These are phyloP conservation scores for Euspilapteryx auroguttella DNA, from an alignment of 2,888 invertebrate genomes.

Conservation along the genomic window DNA sequence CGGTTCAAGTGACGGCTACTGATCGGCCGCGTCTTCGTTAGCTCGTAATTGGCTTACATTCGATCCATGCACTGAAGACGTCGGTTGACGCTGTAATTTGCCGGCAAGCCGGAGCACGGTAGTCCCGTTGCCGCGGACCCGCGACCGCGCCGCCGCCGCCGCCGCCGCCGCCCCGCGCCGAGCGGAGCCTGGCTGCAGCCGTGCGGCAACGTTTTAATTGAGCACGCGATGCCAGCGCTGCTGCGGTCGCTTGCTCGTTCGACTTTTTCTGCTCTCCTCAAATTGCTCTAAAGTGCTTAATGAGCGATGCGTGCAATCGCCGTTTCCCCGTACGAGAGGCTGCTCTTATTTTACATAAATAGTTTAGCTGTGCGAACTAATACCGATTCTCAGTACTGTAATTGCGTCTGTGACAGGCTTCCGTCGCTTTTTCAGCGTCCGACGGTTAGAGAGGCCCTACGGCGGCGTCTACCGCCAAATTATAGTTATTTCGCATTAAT, in stretches of 20 bases:
- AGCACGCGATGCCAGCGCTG: conserved; percentile 47
- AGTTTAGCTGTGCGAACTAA: conserved; percentile 53
- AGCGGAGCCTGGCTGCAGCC: conserved; percentile 25
- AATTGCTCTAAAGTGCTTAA: conserved; percentile 62
- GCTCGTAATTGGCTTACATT: too few species aligned
- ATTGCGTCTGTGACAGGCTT: conserved; percentile 59
- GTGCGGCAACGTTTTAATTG: conserved; percentile 53
- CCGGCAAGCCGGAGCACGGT: too few species aligned
- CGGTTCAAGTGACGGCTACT: too few species aligned
- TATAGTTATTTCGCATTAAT: conserved; percentile 54
- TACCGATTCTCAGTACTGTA: conserved; percentile 57
- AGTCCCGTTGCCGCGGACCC: too few species aligned
- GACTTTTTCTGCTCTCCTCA: conserved; percentile 52
- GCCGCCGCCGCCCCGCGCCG: conserved; percentile 3
- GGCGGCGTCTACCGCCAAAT: conserved; percentile 32
- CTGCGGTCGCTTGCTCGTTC: conserved; percentile 26
- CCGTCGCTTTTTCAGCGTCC: conserved; percentile 47
- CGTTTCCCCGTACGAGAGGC: conserved; percentile 54
- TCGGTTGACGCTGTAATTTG: too few species aligned
- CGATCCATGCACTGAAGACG: too few species aligned
- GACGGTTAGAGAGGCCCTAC: conserved; percentile 37
- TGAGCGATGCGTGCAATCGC: conserved; percentile 59
- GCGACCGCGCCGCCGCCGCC: background rate
- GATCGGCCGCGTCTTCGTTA: too few species aligned
- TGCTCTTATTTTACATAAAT: conserved; percentile 59